A percentile compares a stretch with the other conserved stretches of the same genome.
These are phyloP conservation scores for Dendrolimus punctatus DNA, from an alignment of 1,140 invertebrate species.

Conservation along the genomic window DNA sequence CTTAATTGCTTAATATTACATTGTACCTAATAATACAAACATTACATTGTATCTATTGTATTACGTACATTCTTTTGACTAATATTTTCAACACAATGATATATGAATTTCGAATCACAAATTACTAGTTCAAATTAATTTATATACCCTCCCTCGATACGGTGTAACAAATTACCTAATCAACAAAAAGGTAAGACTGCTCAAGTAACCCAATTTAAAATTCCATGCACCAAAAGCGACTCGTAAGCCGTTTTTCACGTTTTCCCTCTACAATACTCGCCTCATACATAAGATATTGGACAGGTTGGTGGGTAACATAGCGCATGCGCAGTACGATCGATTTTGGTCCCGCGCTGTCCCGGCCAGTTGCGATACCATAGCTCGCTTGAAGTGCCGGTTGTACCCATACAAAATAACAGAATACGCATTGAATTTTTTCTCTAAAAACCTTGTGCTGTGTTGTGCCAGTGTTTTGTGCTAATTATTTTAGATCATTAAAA, in stretches of 20 bases:
- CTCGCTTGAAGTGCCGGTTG: constrained; percentile 4
- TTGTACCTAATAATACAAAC: too few species aligned
- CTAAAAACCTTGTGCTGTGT: constrained; percentile 22
- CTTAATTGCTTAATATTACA: too few species aligned
- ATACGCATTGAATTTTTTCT: constrained; percentile 45
- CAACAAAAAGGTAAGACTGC: too few species aligned
- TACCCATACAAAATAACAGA: constrained; percentile 17
- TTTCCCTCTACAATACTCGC: constrained; percentile 34
- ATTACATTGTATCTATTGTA: too few species aligned
- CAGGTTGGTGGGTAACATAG: constrained; percentile 36
- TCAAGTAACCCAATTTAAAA: neutral
- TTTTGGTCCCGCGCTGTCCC: constrained; percentile 32
- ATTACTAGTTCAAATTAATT: too few species aligned
- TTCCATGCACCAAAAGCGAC: constrained; percentile 7
- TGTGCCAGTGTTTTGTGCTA: constrained; percentile 10
- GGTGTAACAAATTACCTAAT: too few species aligned
- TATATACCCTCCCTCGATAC: too few species aligned
- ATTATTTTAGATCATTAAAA: neutral
- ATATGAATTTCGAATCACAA: too few species aligned
- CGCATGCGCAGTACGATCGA: constrained; percentile 60
- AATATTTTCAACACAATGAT: too few species aligned
- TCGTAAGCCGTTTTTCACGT: constrained; percentile 30
- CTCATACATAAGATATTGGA: constrained; percentile 66
- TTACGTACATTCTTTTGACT: too few species aligned
- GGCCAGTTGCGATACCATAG: constrained; percentile 33